These are phyloP conservation scores for Bubo scandiacus DNA, from an alignment of 2,113 vertebrate genomes.

Conservation along the genomic window DNA sequence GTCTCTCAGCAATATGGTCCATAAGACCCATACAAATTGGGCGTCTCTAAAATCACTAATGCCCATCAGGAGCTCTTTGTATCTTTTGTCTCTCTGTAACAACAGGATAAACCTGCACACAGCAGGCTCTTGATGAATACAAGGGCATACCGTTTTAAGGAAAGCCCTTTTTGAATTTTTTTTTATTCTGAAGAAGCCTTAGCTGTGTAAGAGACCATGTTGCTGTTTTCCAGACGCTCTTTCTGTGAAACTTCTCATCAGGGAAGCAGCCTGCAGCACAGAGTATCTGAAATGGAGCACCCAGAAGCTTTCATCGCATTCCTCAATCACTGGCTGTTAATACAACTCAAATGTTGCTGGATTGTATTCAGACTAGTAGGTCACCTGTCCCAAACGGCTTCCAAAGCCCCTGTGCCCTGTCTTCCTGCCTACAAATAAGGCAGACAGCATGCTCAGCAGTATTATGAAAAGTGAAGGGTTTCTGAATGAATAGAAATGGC, in stretches of 20 bases:
- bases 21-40: constrained; percentile 38
- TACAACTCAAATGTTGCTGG: not conserved
- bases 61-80: constrained; percentile 11
- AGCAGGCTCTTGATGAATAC: constrained; percentile 29
- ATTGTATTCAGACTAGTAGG: not conserved
- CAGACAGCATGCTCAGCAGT: not conserved
- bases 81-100: constrained; percentile 38
- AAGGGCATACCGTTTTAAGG: not conserved
- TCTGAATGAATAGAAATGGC: not conserved
- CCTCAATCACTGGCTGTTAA: not conserved
- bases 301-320: not conserved
- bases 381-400: not conserved
- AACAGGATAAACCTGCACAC: constrained; percentile 36
- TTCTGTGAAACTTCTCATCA: constrained; percentile 33
- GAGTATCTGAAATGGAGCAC: not conserved
- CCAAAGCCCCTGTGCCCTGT: not conserved
- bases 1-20: not conserved
- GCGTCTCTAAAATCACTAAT: not conserved
- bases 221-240: constrained; percentile 24
- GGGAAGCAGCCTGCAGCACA: not conserved
- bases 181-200: constrained; percentile 12
- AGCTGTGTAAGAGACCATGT: not conserved
- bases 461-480: not conserved
- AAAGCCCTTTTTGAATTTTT: not conserved
- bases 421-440: not conserved